Evolutionary conservation across 2,888 invertebrate genomes (phyloP), one percentile per base, ranked within the genome.

Genomic region (Timema podura): DNA sequence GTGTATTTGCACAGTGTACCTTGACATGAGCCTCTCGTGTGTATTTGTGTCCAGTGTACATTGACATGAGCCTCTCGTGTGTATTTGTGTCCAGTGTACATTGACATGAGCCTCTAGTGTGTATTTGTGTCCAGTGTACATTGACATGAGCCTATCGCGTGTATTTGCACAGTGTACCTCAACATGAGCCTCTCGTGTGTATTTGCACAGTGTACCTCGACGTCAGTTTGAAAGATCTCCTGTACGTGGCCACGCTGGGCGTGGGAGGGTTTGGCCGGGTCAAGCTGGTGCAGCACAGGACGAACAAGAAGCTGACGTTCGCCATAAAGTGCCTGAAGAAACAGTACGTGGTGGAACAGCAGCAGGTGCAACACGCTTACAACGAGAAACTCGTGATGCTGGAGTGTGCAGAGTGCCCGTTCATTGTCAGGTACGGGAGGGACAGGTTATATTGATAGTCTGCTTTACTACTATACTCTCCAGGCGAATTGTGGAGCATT

Each of bases 251-350:
- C 8, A 86, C 85, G 0, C 80, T 86, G 45, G 86, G 86, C 48
- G 83, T 86, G 70, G 86, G 86, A 16, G 86, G 86, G 11, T 86
- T 86, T 76, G 86, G 86, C 30, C 77, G 86, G 46, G 86, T 86
- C 8, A 85, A 83, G 75, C 78, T 84, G 75, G 82, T 82, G 48
- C 72, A 70, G 46, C 69, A 71, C 47, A 57, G 46, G 65, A 45
- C 67, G 48, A 64, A 71, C 69, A 68, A 61, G 48, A 76, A 82
- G 82, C 77, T 84, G 8, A 87, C 86, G 0, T 95, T 91, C 80
- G 95, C 95, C 0, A 82, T 96, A 72, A 96, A 96, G 82, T 92
- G 93, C 77, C 85, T 96, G 73, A 94, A 93, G 80, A 96, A 96
- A 82, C 85, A 91, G 71, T 93, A 95, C 77, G 91, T 96, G 79